phyloP scores from a whole-genome alignment of 2,113 vertebrate genomes.

The Dasypus novemcinctus region DNA sequence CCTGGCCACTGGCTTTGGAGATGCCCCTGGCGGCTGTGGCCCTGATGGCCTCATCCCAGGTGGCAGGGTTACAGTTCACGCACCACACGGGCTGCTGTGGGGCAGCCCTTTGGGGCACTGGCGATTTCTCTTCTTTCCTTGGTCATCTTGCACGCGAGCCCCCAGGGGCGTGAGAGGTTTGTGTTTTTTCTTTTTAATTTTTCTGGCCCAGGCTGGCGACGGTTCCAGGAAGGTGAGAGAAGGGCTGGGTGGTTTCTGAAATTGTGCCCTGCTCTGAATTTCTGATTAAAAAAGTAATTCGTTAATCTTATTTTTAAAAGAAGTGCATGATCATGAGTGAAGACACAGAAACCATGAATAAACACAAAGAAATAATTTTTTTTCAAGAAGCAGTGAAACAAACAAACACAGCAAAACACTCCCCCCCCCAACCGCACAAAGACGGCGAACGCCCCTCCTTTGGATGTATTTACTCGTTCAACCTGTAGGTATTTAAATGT shows the following conservation, averaged over 20 bases:
- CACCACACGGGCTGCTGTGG: too few species aligned
- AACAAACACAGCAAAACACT: not conserved
- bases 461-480: not conserved
- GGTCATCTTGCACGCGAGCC: too few species aligned
- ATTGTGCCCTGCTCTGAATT: conserved; percentile 17
- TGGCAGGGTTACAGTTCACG: too few species aligned
- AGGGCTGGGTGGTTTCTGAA: not conserved
- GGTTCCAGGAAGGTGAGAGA: not conserved
- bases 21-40: too few species aligned
- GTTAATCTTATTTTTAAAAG: not conserved
- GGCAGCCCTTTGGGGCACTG: too few species aligned
- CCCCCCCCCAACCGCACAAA: not conserved
- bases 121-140: too few species aligned
- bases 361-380: not conserved
- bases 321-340: not conserved
- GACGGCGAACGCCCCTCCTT: not conserved
- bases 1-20: too few species aligned
- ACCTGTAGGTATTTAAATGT: not conserved
- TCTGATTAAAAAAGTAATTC: not conserved
- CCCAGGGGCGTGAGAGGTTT: not conserved
- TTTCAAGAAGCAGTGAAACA: not conserved
- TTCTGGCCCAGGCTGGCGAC: not conserved
- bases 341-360: not conserved
- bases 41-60: too few species aligned
- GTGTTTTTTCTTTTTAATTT: not conserved